Percentiles rank a stretch among this genome's conserved stretches.
Evolutionary conservation across 2,113 vertebrate species (phyloP).

Genomic region (Pyxicephalus adspersus): DNA sequence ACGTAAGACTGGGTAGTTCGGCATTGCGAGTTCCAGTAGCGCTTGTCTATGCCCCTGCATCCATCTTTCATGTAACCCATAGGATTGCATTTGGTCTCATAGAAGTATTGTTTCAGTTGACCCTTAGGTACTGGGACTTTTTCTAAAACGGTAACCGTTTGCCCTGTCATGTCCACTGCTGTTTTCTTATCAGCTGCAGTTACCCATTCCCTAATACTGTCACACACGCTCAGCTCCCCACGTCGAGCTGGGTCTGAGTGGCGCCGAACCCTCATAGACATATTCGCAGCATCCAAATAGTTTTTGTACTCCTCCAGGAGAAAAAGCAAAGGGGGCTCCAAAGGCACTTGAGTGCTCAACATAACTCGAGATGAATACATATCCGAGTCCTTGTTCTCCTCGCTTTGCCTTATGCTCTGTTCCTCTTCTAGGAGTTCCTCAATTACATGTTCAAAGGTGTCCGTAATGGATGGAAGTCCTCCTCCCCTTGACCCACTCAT

Average conservation of each 20-base stretch:
- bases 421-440: constrained; percentile 95
- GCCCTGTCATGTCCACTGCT: constrained; percentile 98
- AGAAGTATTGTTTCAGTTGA: constrained; percentile 99
- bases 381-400: constrained; percentile 92
- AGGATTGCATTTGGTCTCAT: constrained; percentile 99
- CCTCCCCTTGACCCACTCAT: constrained; percentile 75
- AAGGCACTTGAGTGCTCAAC: constrained; percentile 99
- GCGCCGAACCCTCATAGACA: constrained; percentile 97
- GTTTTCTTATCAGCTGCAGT: constrained; percentile 99
- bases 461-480: constrained; percentile 84
- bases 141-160: constrained; percentile 96
- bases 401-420: constrained; percentile 72
- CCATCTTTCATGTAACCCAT: constrained; percentile 98
- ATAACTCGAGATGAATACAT: constrained; percentile 95
- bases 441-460: constrained; percentile 97
- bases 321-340: constrained; percentile 98
- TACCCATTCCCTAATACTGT: constrained; percentile 99
- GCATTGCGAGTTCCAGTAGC: constrained; percentile 99
- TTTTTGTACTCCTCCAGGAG: constrained; percentile 99
- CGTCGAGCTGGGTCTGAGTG: constrained; percentile 96
- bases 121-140: constrained; percentile 97
- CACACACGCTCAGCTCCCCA: constrained; percentile 96
- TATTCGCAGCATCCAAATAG: constrained; percentile 98
- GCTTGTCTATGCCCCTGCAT: constrained; percentile 99
- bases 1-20: constrained; percentile 99